Conservation (phyloP, 2,888 invertebrate species). For the Melikaiella ostensackeni region DNA sequence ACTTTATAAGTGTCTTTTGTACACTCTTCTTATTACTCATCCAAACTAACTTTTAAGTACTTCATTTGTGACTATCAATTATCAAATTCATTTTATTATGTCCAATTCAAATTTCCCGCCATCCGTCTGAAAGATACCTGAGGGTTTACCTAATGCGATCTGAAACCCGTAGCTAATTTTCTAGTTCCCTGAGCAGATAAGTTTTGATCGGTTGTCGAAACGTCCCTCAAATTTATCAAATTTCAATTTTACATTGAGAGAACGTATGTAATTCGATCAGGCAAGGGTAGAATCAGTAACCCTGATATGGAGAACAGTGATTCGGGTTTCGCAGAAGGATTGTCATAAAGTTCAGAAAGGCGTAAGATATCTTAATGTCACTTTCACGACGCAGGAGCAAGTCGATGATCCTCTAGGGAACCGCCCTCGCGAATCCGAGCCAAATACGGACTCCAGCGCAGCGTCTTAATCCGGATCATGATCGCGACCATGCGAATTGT, state of each 20-base stretch:
- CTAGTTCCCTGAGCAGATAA: constrained; percentile 2
- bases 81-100: too few species aligned
- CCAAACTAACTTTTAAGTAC: too few species aligned
- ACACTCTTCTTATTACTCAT: too few species aligned
- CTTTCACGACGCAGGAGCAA: constrained; percentile 12
- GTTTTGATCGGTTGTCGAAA: neutral
- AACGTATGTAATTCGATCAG: constrained; percentile 33
- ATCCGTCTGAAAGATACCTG: neutral
- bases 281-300: neutral
- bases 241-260: neutral
- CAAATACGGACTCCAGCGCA: constrained; percentile 42
- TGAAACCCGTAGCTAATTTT: constrained; percentile 19
- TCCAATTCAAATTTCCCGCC: neutral
- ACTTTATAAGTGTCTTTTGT: too few species aligned
- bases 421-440: constrained; percentile 36
- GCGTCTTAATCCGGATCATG: constrained; percentile 55
- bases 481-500: constrained; percentile 62
- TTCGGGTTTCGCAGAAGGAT: constrained; percentile 2
- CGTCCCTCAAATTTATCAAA: neutral
- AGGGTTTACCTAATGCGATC: constrained; percentile 1
- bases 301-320: constrained; percentile 42
- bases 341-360: constrained; percentile 35
- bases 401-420: constrained; percentile 4
- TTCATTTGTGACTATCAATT: too few species aligned
- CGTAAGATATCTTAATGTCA: constrained; percentile 34